Percentiles rank a stretch among this genome's conserved stretches.
Evolutionary conservation across 2,797 vertebrate genomes (phyloP).

Genomic region (Oreonectes daqikongensis): DNA sequence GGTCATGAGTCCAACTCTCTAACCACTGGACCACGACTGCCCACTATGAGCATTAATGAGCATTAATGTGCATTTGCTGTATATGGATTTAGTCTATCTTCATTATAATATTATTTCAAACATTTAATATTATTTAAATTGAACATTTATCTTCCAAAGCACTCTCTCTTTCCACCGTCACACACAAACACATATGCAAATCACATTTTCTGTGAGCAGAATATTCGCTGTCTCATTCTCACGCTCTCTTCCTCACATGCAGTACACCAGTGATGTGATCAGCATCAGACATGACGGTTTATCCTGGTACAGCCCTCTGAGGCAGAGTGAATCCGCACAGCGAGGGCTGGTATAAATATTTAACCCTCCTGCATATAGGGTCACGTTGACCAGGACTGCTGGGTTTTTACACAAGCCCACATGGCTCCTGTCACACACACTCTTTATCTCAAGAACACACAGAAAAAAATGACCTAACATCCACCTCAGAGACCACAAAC

Average conservation of each 20-base stretch:
- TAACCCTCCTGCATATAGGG: slow-evolving; percentile 36
- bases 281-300: slow-evolving; percentile 2
- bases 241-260: background rate
- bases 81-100: background rate
- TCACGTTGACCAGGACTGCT: slow-evolving; percentile 25
- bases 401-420: slow-evolving; percentile 11
- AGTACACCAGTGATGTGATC: slow-evolving; percentile 17
- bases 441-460: slow-evolving; percentile 18
- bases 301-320: slow-evolving; percentile 22
- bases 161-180: background rate
- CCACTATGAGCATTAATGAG: too few relatives aligned
- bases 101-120: background rate
- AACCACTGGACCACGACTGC: too few relatives aligned
- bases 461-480: background rate
- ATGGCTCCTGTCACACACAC: slow-evolving; percentile 33
- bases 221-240: slow-evolving; percentile 9
- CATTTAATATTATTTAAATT: background rate
- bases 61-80: too few relatives aligned
- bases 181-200: slow-evolving; percentile 30
- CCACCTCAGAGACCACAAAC: background rate
- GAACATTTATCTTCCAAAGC: background rate
- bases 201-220: slow-evolving; percentile 19
- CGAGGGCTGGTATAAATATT: slow-evolving; percentile 47
- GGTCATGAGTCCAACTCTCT: too few relatives aligned
- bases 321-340: slow-evolving; percentile 29